These are phyloP conservation scores for Hydroisotoma schaefferi DNA, from an alignment of 2,888 invertebrate genomes.

Conservation along the genomic window DNA sequence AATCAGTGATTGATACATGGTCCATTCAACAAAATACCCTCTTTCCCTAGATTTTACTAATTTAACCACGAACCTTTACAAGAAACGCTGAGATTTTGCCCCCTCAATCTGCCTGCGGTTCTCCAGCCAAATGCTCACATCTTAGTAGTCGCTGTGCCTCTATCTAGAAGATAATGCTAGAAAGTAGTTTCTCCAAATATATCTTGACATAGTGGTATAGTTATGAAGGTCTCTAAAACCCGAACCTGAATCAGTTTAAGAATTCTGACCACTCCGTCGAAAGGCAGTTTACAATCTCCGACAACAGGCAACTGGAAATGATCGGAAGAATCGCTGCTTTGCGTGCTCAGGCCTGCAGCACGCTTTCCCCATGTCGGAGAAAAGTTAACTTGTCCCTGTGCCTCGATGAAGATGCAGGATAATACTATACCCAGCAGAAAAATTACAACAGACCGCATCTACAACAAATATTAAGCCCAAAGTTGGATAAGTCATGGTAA, in stretches of 20 bases:
- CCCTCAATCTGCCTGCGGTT: no score
- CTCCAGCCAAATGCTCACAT: constrained; percentile 18
- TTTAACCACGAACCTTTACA: no score
- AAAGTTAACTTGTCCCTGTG: constrained; percentile 58
- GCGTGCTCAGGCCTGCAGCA: constrained; percentile 11
- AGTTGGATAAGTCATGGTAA: no score
- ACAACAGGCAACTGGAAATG: constrained; percentile 21
- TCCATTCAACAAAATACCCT: no score
- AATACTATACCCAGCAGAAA: constrained; percentile 22
- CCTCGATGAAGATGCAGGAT: constrained; percentile 27
- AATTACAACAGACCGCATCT: constrained; percentile 1
- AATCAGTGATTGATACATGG: no score
- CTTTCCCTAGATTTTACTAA: no score
- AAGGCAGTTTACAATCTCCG: constrained; percentile 40
- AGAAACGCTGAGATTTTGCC: no score
- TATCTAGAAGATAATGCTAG: constrained; percentile 7
- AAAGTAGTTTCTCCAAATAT: background rate
- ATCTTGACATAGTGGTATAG: no score
- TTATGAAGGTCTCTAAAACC: no score
- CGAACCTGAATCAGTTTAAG: constrained; percentile 43
- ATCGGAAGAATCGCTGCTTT: constrained; percentile 10
- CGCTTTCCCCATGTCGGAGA: constrained; percentile 60
- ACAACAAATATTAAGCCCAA: no score
- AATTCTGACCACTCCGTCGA: constrained; percentile 39
- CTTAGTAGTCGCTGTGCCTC: constrained; percentile 30